A percentile compares a stretch with the other conserved stretches of the same genome.
These are phyloP conservation scores for Mus pahari DNA, from an alignment of 2,113 vertebrate species.

Conservation along the genomic window DNA sequence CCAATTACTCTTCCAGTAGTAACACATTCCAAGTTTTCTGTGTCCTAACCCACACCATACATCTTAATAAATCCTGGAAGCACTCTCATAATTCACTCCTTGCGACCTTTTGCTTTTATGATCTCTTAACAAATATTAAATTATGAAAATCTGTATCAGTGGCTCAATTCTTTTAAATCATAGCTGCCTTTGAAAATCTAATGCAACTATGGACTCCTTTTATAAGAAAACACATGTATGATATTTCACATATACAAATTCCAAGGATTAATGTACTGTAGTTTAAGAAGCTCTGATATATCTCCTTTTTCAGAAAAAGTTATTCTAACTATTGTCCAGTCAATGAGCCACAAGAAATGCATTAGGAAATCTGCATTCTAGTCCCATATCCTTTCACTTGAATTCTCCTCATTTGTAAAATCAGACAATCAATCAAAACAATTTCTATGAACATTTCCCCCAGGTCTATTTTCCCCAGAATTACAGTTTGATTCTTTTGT, in stretches of 20 bases:
- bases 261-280: not conserved
- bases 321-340: not conserved
- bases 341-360: not conserved
- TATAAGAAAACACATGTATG: not conserved
- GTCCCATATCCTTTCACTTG: not conserved
- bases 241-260: constrained; percentile 46
- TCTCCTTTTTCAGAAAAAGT: not conserved
- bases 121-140: not conserved
- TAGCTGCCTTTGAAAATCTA: not conserved
- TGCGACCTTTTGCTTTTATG: not conserved
- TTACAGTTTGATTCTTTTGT: not conserved
- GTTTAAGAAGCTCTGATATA: constrained; percentile 9
- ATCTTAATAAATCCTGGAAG: constrained; percentile 6
- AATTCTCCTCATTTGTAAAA: constrained; percentile 28
- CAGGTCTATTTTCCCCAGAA: constrained; percentile 9
- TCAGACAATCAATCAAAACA: constrained; percentile 54
- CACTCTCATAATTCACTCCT: not conserved
- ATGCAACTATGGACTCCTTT: constrained; percentile 19
- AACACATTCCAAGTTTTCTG: constrained; percentile 33
- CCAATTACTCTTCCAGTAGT: not conserved
- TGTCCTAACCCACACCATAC: not conserved
- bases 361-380: not conserved
- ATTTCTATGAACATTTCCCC: not conserved
- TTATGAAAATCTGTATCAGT: not conserved
- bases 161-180: constrained; percentile 2